Evolutionary conservation across 2,797 vertebrate genomes (phyloP), one percentile per base, ranked within the genome.

Genomic region (Premnoplex brunnescens): DNA sequence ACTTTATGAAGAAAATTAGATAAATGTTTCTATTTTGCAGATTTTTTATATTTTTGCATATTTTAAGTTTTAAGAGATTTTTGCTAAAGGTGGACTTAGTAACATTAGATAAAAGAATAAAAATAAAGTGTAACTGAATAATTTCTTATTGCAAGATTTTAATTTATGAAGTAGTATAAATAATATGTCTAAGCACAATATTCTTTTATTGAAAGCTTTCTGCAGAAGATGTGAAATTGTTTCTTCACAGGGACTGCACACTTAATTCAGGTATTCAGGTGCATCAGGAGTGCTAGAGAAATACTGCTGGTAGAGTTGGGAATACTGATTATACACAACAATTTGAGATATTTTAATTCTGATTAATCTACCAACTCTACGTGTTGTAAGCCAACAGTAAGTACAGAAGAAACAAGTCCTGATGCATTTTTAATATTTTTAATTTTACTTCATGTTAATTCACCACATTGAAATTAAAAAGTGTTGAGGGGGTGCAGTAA

Each of bases 21-120:
- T 67, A 75, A 83, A 83, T 64, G 30, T 95, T 97, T 97, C 83
- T 96, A 97, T 96, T 96, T 98, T 97, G 84, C 84, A 88, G 66
- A 64, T 60, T 95, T 97, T 97, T 97, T 95, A 88, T 95, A 97
- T 95, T 96, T 96, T 88, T 88, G 72, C 64, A 51, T 76, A 89
- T 96, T 95, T 97, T 97, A 96, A 90, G 93, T 98, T 97, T 82
- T 39, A 78, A 91, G 63, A 76, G 28, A 64, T 72, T 95, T 97
- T 95, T 92, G 69, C 90, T 93, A 91, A 68, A 62, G 49, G 41
- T 94, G 87, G 91, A 72, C 60, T 87, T 96, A 88, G 52, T 85
- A 87, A 94, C 72, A 92, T 96, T 96, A 89, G 90, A 54, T 90
- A 91, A 84, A 94, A 78, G 60, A 86, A 58, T 85, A 92, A 88